Percentiles rank a stretch among this genome's conserved stretches.
Conservation (phyloP, 2,113 vertebrate genomes). For the Takifugu flavidus region DNA sequence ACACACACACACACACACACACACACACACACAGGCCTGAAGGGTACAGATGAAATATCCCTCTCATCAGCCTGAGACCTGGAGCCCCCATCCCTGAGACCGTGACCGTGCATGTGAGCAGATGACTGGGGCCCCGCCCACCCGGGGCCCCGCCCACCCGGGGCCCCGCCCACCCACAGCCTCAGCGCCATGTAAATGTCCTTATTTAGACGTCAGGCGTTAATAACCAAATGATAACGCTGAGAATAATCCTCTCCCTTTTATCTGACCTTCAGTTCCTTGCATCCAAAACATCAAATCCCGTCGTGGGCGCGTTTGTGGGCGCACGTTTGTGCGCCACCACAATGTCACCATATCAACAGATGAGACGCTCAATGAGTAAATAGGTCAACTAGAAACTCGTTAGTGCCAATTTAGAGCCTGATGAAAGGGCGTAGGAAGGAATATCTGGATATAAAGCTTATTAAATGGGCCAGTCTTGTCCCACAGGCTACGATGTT, state of each 20-base stretch:
- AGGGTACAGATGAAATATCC: slow-evolving; percentile 58
- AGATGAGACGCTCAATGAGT: slow-evolving; percentile 58
- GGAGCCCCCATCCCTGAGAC: slow-evolving; percentile 35
- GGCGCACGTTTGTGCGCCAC: slow-evolving; percentile 58
- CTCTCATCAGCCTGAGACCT: slow-evolving; percentile 53
- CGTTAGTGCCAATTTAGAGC: slow-evolving; percentile 66
- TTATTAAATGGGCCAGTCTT: slow-evolving; percentile 60
- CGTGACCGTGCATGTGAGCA: slow-evolving; percentile 50
- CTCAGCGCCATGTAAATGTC: slow-evolving; percentile 16
- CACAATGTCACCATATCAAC: slow-evolving; percentile 59
- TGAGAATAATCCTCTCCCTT: not conserved
- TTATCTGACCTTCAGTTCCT: slow-evolving; percentile 33
- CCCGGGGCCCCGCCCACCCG: too few species aligned
- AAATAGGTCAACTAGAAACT: slow-evolving; percentile 68
- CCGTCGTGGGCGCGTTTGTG: slow-evolving; percentile 52
- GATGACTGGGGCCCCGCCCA: slow-evolving; percentile 26
- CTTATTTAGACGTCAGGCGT: slow-evolving; percentile 33
- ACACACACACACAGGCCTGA: slow-evolving; percentile 26
- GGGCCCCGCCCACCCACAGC: slow-evolving; percentile 8
- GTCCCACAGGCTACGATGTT: slow-evolving; percentile 61
- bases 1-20: slow-evolving; percentile 16
- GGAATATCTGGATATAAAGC: slow-evolving; percentile 60
- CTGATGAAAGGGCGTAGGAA: slow-evolving; percentile 65
- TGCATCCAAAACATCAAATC: slow-evolving; percentile 34
- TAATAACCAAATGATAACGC: slow-evolving; percentile 2